A percentile compares a stretch with the other conserved stretches of the same genome.
phyloP scores from a whole-genome alignment of 2,797 vertebrate species.

The Cynodonichthys magdalenae region DNA sequence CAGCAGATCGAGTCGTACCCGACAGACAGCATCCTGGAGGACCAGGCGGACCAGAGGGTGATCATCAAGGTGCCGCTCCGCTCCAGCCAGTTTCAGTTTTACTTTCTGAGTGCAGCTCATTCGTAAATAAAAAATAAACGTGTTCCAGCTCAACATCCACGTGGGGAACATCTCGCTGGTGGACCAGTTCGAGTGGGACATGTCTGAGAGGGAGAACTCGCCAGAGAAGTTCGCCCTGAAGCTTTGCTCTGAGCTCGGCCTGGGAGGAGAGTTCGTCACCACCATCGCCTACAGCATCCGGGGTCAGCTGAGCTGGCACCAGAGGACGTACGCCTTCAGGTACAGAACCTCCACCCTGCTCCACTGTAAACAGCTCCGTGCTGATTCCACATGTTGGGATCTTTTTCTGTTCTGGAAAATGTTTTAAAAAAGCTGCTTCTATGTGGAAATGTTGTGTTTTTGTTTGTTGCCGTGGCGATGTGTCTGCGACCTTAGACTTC shows the following conservation, averaged over 20 bases:
- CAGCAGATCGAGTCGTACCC: slow-evolving; percentile 98
- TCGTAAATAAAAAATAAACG: rapidly evolving
- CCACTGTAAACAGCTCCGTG: too few species aligned
- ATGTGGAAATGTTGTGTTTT: neutral
- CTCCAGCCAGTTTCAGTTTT: neutral
- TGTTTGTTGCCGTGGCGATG: neutral
- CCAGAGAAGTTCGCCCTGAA: slow-evolving; percentile 97
- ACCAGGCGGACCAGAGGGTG: slow-evolving; percentile 96
- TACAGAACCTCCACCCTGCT: slow-evolving; percentile 69
- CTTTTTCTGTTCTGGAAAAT: too few species aligned
- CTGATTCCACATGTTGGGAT: too few species aligned
- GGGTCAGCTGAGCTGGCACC: slow-evolving; percentile 98
- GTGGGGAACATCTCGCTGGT: slow-evolving; percentile 98
- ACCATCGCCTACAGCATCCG: slow-evolving; percentile 99
- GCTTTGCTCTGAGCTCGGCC: slow-evolving; percentile 96
- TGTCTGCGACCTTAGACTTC: neutral
- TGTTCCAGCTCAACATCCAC: slow-evolving; percentile 92
- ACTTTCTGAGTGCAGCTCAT: neutral
- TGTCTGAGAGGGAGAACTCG: slow-evolving; percentile 98
- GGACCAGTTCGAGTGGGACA: slow-evolving; percentile 99
- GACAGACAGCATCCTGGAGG: slow-evolving; percentile 93
- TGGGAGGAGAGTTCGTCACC: slow-evolving; percentile 97
- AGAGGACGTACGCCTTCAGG: slow-evolving; percentile 99
- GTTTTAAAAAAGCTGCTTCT: neutral
- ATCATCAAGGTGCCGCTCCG: slow-evolving; percentile 90